phyloP scores from a whole-genome alignment of 2,113 vertebrate species.

The Myodes glareolus region DNA sequence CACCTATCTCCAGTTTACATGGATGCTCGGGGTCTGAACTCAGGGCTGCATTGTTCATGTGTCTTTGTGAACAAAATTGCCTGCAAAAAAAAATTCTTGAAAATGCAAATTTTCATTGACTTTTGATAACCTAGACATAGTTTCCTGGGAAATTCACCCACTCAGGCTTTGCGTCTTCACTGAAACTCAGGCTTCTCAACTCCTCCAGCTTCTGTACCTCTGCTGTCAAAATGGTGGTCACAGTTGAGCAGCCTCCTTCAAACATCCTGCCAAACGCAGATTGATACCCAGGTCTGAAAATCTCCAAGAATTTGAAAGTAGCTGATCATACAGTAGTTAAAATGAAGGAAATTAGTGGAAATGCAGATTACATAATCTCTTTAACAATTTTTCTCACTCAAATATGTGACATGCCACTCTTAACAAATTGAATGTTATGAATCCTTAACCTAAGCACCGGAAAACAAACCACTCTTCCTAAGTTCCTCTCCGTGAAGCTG shows the following conservation, averaged over 20 bases:
- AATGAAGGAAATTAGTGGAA: not conserved
- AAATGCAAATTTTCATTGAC: not conserved
- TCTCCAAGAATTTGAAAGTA: not conserved
- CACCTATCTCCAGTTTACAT: not conserved
- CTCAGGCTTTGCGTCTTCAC: not conserved
- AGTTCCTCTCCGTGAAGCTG: not conserved
- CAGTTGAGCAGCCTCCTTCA: not conserved
- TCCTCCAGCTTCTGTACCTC: not conserved
- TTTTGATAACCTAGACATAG: not conserved
- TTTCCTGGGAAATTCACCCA: not conserved
- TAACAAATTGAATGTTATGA: not conserved
- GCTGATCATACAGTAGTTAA: not conserved
- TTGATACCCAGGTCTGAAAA: not conserved
- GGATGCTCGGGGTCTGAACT: not conserved
- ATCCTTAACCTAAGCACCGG: not conserved
- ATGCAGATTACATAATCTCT: not conserved
- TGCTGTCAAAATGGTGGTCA: not conserved
- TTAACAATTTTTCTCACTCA: no score
- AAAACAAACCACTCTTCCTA: not conserved
- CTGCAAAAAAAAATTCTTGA: not conserved
- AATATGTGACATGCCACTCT: not conserved
- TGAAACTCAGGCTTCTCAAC: not conserved
- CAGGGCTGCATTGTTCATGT: not conserved
- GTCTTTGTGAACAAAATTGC: not conserved
- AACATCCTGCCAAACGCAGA: not conserved